Evolutionary conservation across 2,888 invertebrate genomes (phyloP), one percentile per base, ranked within the genome.

Genomic region (Gibbula magus): DNA sequence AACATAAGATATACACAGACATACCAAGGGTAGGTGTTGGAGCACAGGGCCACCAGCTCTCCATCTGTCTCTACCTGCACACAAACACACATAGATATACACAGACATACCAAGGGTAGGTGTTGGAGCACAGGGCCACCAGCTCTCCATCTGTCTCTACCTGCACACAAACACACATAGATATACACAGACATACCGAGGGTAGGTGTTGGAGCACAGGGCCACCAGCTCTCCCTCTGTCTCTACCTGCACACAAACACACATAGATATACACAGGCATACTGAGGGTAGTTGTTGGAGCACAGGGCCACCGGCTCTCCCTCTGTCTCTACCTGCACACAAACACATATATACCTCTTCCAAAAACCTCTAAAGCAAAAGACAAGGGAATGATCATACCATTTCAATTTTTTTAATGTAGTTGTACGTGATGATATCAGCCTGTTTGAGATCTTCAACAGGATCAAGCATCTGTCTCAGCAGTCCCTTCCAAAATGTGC

Each of bases 381-480:
- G 13, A 8, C 5, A 10, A 13, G 45, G 45, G 13, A 13, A 45
- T 45, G 1, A 13, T 7, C 83, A 86, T 81, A 92, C 92, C 90
- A 91, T 89, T 86, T 92, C 91, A 79, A 93, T 90, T 82, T 91
- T 92, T 83, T 92, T 92, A 81, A 93, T 85, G 81, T 92, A 92
- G 73, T 87, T 89, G 82, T 92, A 92, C 5, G 92, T 92, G n/a
- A 92, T 81, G 25, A 87, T 84, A 84, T 93, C 93, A n/a, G 91
- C 91, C 61, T 92, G 91, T 79, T 90, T 87, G n/a, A 93, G 88
- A 81, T 93, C 92, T 45, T 86, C 84, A 22, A 86, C 84, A 4
- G 89, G 88, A 81, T 92, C 93, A 4, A 92, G 86, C 35, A 86
- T 83, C 56, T 88, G 61, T 5, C 89, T 88, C 4, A 92, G 89